A percentile compares a stretch with the other conserved stretches of the same genome.
phyloP scores from a whole-genome alignment of 1,140 invertebrate species.

The Zaprionus capensis region DNA sequence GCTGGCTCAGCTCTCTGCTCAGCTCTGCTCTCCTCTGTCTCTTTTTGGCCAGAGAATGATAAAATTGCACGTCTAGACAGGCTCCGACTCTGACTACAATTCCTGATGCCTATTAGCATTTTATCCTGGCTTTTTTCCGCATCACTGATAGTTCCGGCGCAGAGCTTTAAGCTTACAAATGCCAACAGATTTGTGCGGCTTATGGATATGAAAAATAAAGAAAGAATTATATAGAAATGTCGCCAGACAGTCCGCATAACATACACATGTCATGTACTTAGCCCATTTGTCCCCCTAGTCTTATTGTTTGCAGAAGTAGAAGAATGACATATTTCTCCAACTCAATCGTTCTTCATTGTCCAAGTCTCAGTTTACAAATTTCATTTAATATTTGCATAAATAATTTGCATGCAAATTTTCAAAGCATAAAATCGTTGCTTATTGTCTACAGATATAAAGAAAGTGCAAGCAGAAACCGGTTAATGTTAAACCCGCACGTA shows the following conservation, averaged over 20 bases:
- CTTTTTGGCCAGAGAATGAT: constrained; percentile 39
- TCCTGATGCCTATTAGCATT: constrained; percentile 55
- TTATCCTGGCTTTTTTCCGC: constrained; percentile 27
- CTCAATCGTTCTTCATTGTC: constrained; percentile 6
- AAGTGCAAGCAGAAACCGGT: constrained; percentile 42
- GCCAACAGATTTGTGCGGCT: constrained; percentile 50
- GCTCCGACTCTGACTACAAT: constrained; percentile 8
- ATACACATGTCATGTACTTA: constrained; percentile 3
- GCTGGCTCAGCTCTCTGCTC: constrained; percentile 36
- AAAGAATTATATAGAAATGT: constrained; percentile 27
- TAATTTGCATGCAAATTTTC: constrained; percentile 62
- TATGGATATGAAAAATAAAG: constrained; percentile 32
- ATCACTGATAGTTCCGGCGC: constrained; percentile 26
- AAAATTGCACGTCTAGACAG: constrained; percentile 74
- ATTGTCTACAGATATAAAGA: constrained; percentile 17
- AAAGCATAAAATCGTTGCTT: constrained; percentile 9
- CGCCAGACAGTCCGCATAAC: neutral
- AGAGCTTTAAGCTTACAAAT: constrained; percentile 45
- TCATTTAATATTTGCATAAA: constrained; percentile 61
- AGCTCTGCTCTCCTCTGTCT: too few relatives aligned
- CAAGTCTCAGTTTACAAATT: neutral
- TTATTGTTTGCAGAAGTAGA: constrained; percentile 22
- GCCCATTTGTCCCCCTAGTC: neutral
- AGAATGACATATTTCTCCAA: constrained; percentile 16
- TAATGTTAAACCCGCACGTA: constrained; percentile 66